Base-by-base conservation (phyloP, 2,113 vertebrate species). In the Procapra przewalskii region DNA sequence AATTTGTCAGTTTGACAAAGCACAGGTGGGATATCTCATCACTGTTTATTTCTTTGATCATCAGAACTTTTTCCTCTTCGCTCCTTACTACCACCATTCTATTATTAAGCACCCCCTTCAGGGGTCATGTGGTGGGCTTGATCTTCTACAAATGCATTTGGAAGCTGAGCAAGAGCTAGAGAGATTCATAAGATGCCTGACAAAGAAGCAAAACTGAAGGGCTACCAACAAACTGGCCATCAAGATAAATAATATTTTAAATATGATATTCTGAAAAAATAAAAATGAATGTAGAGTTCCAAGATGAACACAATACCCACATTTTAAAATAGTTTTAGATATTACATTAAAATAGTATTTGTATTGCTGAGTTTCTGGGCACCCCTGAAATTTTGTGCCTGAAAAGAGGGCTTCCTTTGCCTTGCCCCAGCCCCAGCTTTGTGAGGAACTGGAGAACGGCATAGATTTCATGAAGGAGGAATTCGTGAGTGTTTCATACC, bases 1-100 rank as follows among this genome's bases (percentile, higher is more conserved):
- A 94, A 90, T 85, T 43, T 48, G 25, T 54, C 36, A 14, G 9
- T 84, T 81, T 85, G 67, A 77, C 81, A 50, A 82, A 93, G 57
- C 19, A n/a, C 21, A 36, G 19, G 23, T 25, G 50, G 5, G 27
- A 17, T 62, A 40, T 52, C n/a, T 88, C n/a, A 6, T 0, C 77
- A 81, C 91, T 95, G 54, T 60, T 95, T 80, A n/a, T 89, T 71
- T 90, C 71, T 96, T 71, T 91, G 79, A 87, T 82, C n/a, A 71
- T 57, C 79, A 48, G 67, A 79, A 52, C 85, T 43, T 88, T 91
- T 90, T 67, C 33, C 62, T 93, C 45, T n/a, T 96, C 14, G 27
- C 36, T 91, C 81, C 55, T 96, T 29, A 59, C 16, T 82, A 87
- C 55, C 62, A 80, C 27, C 7, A 19, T 33, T 71, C 33, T 62